A percentile compares a stretch with the other conserved stretches of the same genome.
Conservation (phyloP, 2,113 vertebrate species). For the Mustelus asterias region DNA sequence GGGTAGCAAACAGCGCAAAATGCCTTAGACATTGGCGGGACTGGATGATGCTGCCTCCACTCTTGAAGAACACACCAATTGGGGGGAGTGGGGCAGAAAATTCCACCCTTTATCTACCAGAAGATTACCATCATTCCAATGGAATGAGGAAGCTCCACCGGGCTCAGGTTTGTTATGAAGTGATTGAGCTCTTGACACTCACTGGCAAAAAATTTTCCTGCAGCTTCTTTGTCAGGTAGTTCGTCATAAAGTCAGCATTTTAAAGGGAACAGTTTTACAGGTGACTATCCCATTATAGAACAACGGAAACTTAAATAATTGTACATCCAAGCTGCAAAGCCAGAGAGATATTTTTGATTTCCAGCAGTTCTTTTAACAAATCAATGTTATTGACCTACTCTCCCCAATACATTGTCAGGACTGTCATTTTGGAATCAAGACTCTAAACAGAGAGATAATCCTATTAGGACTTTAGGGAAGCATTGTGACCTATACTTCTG, state of each 20-base stretch:
- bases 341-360: neutral
- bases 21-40: no score
- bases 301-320: neutral
- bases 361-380: slow-evolving; percentile 23
- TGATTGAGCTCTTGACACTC: neutral
- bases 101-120: neutral
- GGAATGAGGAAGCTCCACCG: neutral
- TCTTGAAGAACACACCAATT: no score
- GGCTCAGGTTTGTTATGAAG: neutral
- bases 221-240: neutral
- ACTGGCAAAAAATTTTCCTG: neutral
- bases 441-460: neutral
- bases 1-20: no score
- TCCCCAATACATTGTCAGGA: neutral
- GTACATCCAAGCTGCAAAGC: neutral
- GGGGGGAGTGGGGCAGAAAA: no score
- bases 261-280: slow-evolving; percentile 3
- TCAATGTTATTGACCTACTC: slow-evolving; percentile 13
- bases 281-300: neutral
- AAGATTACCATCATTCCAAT: neutral
- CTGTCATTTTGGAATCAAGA: slow-evolving; percentile 1
- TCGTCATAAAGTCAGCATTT: neutral
- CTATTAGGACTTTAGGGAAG: neutral
- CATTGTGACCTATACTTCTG: neutral
- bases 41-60: no score